Evolutionary conservation across 2,113 vertebrate genomes (phyloP).

Genomic region (Hystrix brachyura): DNA sequence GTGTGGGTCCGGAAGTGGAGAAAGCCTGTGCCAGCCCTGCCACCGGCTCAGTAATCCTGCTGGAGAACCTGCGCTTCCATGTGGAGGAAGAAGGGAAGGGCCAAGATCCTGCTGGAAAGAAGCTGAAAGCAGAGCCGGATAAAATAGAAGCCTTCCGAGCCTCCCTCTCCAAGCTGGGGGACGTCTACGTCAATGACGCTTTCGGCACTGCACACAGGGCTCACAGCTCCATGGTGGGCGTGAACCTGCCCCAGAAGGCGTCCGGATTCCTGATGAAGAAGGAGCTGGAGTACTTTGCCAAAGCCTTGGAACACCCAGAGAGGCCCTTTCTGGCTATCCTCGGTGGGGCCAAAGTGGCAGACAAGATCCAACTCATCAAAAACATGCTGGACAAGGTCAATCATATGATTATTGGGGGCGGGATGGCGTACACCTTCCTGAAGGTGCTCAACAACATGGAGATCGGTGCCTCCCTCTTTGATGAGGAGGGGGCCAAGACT

Average conservation of each 20-base stretch:
- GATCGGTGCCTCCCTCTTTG: slow-evolving; percentile 96
- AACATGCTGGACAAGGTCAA: slow-evolving; percentile 98
- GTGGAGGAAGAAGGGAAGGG: slow-evolving; percentile 98
- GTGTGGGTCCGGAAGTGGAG: slow-evolving; percentile 96
- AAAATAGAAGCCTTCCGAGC: slow-evolving; percentile 93
- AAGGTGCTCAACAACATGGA: slow-evolving; percentile 98
- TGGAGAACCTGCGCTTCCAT: slow-evolving; percentile 98
- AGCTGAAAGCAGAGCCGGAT: slow-evolving; percentile 93
- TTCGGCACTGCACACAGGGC: slow-evolving; percentile 98
- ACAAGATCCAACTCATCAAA: slow-evolving; percentile 99
- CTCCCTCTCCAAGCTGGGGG: slow-evolving; percentile 97
- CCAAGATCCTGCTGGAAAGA: slow-evolving; percentile 95
- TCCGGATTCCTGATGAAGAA: slow-evolving; percentile 99
- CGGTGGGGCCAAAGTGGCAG: slow-evolving; percentile 98
- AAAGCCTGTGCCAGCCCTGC: slow-evolving; percentile 92
- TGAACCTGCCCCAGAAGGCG: slow-evolving; percentile 95
- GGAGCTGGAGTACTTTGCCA: slow-evolving; percentile 98
- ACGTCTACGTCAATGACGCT: slow-evolving; percentile 97
- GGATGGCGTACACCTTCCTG: slow-evolving; percentile 99
- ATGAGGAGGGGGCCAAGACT: slow-evolving; percentile 96
- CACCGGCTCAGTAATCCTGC: slow-evolving; percentile 93
- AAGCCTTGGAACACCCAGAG: slow-evolving; percentile 96
- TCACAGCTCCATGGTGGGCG: slow-evolving; percentile 99
- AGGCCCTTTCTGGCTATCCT: slow-evolving; percentile 98
- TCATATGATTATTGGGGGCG: slow-evolving; percentile 99